Base-by-base conservation (phyloP, 2,797 vertebrate genomes). In the Menidia menidia region DNA sequence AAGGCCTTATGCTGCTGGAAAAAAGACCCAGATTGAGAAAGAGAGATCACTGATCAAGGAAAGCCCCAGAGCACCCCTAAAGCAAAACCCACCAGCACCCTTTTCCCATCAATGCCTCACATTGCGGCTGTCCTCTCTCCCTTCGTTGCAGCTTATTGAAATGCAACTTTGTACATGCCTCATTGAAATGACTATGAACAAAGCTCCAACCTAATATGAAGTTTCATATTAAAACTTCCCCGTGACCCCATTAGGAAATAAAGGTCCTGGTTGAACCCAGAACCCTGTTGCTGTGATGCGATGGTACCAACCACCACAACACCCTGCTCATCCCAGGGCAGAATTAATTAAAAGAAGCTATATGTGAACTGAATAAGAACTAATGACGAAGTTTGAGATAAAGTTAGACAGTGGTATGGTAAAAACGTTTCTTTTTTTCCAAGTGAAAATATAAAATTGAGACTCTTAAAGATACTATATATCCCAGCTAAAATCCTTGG, bases 1-100 rank as follows among this genome's bases (percentile, higher is more conserved):
- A 48, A 41, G 44, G 52, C 61, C 68, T 71, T 48, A 31, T 43
- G 75, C 82, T 77, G 72, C 78, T 63, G 25, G 25, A 50, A 50
- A 48, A 95, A 80, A 79, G 82, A 84, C 57, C 60, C 64, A 77
- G 70, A 68, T 60, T 78, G 54, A 59, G 60, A 63, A 79, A 75
- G 68, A 77, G 77, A 86, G 88, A 88, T 86, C 83, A 71, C 73
- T 89, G 89, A 92, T 91, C 87, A 87, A 86, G 85, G 83, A 66
- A 82, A 88, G 77, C 56, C 82, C 86, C 69, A 63, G 66, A 77
- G 77, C 85, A 63, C 25, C 86, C 84, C 77, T 77, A 68, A 59
- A 88, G 89, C 83, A 71, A 89, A 88, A 78, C 79, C 78, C 80
- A 84, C 60, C 60, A 86, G 80, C 75, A 67, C 77, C 81, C 66